Evolutionary conservation across 2,888 invertebrate species (phyloP).

Genomic region (Hipparchia semele): DNA sequence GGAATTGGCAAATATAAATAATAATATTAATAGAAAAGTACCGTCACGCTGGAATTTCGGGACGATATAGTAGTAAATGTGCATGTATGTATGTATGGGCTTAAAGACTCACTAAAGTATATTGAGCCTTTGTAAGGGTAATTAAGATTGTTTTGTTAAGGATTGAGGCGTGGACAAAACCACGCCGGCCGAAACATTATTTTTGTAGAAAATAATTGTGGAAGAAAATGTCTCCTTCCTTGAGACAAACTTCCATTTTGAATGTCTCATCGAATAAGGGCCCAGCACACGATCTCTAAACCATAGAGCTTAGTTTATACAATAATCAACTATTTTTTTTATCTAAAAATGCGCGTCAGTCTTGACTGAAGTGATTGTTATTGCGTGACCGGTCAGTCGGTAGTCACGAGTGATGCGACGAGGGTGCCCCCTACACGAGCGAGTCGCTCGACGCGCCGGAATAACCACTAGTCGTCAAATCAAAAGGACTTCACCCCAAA

Average conservation of each 20-base stretch:
- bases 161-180: too few relatives aligned
- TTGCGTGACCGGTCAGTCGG: slow-evolving; percentile 62
- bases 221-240: too few relatives aligned
- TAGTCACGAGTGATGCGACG: slow-evolving; percentile 42
- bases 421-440: slow-evolving; percentile 19
- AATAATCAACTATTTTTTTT: slow-evolving; percentile 60
- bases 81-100: too few relatives aligned
- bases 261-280: neutral
- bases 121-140: too few relatives aligned
- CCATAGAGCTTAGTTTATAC: slow-evolving; percentile 34
- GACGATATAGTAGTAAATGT: too few relatives aligned
- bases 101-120: too few relatives aligned
- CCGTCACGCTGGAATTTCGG: too few relatives aligned
- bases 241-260: neutral
- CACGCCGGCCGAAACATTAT: too few relatives aligned
- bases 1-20: too few relatives aligned
- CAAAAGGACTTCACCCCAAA: neutral
- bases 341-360: slow-evolving; percentile 73
- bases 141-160: too few relatives aligned
- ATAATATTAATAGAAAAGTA: too few relatives aligned
- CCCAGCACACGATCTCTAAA: slow-evolving; percentile 17
- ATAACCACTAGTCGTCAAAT: neutral
- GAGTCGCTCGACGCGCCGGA: slow-evolving; percentile 2
- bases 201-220: too few relatives aligned
- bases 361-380: slow-evolving; percentile 45